Evolutionary conservation across 2,113 vertebrate genomes (phyloP).

Genomic region (Litocranius walleri): DNA sequence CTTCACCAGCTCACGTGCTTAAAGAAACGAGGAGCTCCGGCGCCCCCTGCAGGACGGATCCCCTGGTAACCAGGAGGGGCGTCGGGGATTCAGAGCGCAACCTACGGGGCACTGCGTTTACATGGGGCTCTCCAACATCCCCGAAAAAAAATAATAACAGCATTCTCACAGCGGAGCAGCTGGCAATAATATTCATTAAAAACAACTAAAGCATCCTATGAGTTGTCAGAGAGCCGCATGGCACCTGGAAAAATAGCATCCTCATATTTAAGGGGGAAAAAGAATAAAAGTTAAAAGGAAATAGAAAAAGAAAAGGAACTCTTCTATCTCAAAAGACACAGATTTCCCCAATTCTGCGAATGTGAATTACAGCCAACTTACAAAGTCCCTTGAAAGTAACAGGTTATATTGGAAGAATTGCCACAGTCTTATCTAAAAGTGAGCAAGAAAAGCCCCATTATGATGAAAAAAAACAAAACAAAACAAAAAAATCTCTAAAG

Average conservation of each 20-base stretch:
- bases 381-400: slow-evolving; percentile 70
- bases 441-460: slow-evolving; percentile 32
- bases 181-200: slow-evolving; percentile 56
- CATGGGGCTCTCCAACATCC: not conserved
- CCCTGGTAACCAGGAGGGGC: not conserved
- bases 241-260: slow-evolving; percentile 48
- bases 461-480: slow-evolving; percentile 35
- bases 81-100: not conserved
- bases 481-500: slow-evolving; percentile 47
- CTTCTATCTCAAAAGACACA: slow-evolving; percentile 66
- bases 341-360: slow-evolving; percentile 62
- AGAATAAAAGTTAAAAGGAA: slow-evolving; percentile 29
- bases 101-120: not conserved
- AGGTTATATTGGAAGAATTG: slow-evolving; percentile 65
- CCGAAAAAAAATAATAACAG: not conserved
- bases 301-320: slow-evolving; percentile 34
- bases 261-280: not conserved
- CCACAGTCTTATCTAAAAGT: slow-evolving; percentile 57
- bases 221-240: slow-evolving; percentile 49
- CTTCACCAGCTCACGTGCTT: not conserved
- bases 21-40: not conserved
- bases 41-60: not conserved
- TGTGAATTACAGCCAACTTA: slow-evolving; percentile 59
- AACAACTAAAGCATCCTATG: slow-evolving; percentile 49
- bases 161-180: slow-evolving; percentile 44